Evolutionary conservation across 2,797 vertebrate species (phyloP).

Genomic region (Muraenolepis orangiensis): DNA sequence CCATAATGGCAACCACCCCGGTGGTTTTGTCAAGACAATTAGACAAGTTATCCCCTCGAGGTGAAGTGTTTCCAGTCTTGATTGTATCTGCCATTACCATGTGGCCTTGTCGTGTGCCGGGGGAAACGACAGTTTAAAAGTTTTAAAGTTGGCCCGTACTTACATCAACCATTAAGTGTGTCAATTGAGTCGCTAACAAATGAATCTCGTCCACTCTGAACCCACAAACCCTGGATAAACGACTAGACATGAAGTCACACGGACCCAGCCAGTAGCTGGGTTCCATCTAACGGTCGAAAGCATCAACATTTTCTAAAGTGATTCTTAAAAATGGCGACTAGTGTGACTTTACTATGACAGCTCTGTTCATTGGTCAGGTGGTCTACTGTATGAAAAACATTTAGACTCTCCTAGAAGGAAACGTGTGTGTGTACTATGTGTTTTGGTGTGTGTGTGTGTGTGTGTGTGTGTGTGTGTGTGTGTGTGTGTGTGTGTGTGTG

Average conservation of each 20-base stretch:
- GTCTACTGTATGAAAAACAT: not conserved
- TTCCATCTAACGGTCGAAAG: no score
- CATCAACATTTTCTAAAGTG: no score
- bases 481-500: not conserved
- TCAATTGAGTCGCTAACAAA: not conserved
- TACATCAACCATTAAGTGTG: not conserved
- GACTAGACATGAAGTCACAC: not conserved
- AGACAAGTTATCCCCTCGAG: slow-evolving; percentile 36
- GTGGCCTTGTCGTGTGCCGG: not conserved
- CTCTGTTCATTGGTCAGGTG: not conserved
- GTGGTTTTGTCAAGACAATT: slow-evolving; percentile 51
- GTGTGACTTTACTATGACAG: not conserved
- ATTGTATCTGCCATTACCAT: slow-evolving; percentile 16
- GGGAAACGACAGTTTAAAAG: not conserved
- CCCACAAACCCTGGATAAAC: not conserved
- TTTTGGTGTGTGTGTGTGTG: not conserved
- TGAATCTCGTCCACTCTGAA: not conserved
- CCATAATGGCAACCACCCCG: slow-evolving; percentile 40
- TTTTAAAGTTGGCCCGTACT: not conserved
- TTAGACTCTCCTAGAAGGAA: not conserved
- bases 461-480: not conserved
- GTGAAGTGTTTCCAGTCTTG: slow-evolving; percentile 22
- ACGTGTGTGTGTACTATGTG: not conserved
- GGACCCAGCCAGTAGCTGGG: no score
- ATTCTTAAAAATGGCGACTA: no score